phyloP scores from a whole-genome alignment of 2,797 vertebrate species.

The Mastacembelus armatus region DNA sequence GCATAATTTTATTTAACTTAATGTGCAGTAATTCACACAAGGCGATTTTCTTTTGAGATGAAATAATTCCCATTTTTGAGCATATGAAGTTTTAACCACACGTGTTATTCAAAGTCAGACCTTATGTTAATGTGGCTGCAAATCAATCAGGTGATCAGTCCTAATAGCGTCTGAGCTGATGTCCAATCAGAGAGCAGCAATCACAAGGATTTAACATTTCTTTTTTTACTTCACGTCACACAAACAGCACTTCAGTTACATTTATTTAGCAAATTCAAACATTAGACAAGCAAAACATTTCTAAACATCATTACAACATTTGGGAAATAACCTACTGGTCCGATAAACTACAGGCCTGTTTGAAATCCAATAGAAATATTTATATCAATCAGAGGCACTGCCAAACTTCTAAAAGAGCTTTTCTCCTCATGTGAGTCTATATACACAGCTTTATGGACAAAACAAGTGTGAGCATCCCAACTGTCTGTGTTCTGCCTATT shows the following conservation, averaged over 20 bases:
- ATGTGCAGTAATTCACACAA: too few species aligned
- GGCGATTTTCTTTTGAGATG: too few species aligned
- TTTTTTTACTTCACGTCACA: conserved; percentile 32
- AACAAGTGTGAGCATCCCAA: conserved; percentile 42
- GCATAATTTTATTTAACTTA: too few species aligned
- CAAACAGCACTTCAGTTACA: conserved; percentile 25
- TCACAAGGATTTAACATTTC: too few species aligned
- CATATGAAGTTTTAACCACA: too few species aligned
- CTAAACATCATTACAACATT: conserved; percentile 66
- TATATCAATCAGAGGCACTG: conserved; percentile 75
- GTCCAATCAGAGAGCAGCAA: too few species aligned
- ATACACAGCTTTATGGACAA: conserved; percentile 62
- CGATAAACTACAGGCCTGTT: conserved; percentile 65
- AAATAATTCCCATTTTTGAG: too few species aligned
- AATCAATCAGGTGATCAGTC: too few species aligned
- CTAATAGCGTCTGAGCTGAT: too few species aligned
- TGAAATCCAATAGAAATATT: conserved; percentile 76
- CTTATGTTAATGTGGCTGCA: too few species aligned
- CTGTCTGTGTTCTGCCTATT: conserved; percentile 38
- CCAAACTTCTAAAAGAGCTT: conserved; percentile 73
- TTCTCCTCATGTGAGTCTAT: conserved; percentile 66
- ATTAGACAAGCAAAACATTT: conserved; percentile 50
- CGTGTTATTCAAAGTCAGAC: too few species aligned
- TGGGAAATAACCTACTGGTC: conserved; percentile 56
- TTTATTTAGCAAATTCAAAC: conserved; percentile 72